Conservation (phyloP, 2,888 invertebrate genomes). For the Germaria angustata region DNA sequence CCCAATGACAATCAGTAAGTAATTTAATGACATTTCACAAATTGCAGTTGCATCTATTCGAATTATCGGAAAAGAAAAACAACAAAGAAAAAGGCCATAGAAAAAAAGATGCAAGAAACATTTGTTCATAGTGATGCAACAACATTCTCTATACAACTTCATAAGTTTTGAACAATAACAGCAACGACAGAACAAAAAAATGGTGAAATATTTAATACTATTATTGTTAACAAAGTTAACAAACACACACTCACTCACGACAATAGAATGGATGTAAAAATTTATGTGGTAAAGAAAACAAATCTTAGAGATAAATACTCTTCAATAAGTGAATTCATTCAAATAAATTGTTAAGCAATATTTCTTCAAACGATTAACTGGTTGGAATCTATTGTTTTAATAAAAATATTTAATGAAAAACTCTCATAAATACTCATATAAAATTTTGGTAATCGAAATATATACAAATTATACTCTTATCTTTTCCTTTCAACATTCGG, state of each 20-base stretch:
- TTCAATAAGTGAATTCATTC: neutral
- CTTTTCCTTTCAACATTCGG: no score
- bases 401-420: no score
- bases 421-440: no score
- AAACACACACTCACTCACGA: neutral
- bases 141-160: conserved; percentile 46
- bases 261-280: neutral
- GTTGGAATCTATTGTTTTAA: no score
- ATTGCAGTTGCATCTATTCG: conserved; percentile 49
- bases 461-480: no score
- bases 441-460: no score
- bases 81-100: neutral
- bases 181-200: neutral
- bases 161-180: conserved; percentile 29
- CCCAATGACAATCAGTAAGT: conserved; percentile 39
- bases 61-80: conserved; percentile 26
- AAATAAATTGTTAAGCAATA: neutral
- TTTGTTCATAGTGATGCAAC: conserved; percentile 44
- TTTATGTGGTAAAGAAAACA: neutral
- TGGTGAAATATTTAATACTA: conserved; percentile 1
- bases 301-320: neutral
- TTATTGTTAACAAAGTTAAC: conserved; percentile 1
- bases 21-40: conserved; percentile 63
- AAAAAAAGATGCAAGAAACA: neutral
- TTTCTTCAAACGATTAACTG: no score